These are phyloP conservation scores for Tiliqua scincoides DNA, from an alignment of 2,113 vertebrate genomes.

Conservation along the genomic window DNA sequence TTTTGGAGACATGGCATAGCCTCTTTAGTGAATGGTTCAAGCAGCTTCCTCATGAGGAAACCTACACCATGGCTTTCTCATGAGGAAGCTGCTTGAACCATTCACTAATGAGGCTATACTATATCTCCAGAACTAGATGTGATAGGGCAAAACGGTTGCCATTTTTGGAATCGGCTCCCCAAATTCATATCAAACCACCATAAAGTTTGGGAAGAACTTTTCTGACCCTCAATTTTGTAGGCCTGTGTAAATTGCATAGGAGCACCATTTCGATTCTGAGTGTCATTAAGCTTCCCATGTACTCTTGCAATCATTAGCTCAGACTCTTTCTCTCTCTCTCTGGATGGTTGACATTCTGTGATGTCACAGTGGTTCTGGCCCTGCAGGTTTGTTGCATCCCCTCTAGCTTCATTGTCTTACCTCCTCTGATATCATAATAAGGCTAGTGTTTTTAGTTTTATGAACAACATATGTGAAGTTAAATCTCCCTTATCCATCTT, in stretches of 20 bases:
- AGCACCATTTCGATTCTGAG: neutral
- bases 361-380: neutral
- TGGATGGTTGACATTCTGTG: neutral
- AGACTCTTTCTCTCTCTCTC: neutral
- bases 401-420: neutral
- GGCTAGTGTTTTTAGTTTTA: neutral
- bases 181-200: no score
- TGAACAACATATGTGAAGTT: neutral
- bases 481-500: neutral
- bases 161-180: no score
- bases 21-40: no score
- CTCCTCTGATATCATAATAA: neutral
- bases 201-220: no score
- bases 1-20: no score
- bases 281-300: neutral
- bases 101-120: no score
- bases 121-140: no score
- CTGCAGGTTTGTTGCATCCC: neutral
- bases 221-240: no score
- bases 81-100: no score
- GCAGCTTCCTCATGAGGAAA: no score
- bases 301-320: neutral
- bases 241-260: neutral
- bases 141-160: no score
- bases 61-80: no score